Base-by-base conservation (phyloP, 2,888 invertebrate species). In the Amitus sp. region DNA sequence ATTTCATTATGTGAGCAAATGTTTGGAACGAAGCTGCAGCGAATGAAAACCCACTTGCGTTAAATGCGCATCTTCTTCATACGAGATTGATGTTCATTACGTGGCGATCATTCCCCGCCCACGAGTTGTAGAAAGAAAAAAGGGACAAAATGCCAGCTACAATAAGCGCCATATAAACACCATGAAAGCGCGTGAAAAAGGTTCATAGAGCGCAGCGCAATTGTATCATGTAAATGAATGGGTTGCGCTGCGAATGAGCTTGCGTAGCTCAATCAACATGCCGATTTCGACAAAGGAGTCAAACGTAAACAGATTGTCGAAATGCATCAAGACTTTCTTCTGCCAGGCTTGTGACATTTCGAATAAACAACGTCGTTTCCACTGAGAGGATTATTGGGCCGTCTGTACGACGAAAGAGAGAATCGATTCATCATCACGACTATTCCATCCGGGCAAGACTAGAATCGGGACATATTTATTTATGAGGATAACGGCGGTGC, bases 401-500 rank as follows among this genome's bases (percentile, higher is more conserved):
- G 53, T 55, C 51, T 46, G 59, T 52, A 49, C 56, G 47, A 43
- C 33, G 43, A 52, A 50, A 57, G 46, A 33, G 54, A 46, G 56
- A 52, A 57, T 53, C 66, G 50, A 63, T 66, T 66, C 62, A 64
- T 67, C 64, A 67, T 65, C 57, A 37, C 60, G 60, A 54, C 19
- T 34, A 17, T 19, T 40, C 19, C 51, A 56, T 52, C 42, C 45
- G 39, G 34, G 18, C 17, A 47, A 49, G 23, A 47, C 61, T 47
- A 48, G 53, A 45, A 62, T 62, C 52, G 53, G 53, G 52, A 57
- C 47, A 57, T 68, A 66, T 64, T 66, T 68, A 68, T 68, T 68
- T 68, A 66, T 66, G 62, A 66, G 60, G 50, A 62, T 62, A 66
- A 66, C 64, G 62, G 65, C 61, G 54, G 56, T 47, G 56, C 61